Conservation (phyloP, 2,113 vertebrate genomes). For the Typhlomys cinereus region DNA sequence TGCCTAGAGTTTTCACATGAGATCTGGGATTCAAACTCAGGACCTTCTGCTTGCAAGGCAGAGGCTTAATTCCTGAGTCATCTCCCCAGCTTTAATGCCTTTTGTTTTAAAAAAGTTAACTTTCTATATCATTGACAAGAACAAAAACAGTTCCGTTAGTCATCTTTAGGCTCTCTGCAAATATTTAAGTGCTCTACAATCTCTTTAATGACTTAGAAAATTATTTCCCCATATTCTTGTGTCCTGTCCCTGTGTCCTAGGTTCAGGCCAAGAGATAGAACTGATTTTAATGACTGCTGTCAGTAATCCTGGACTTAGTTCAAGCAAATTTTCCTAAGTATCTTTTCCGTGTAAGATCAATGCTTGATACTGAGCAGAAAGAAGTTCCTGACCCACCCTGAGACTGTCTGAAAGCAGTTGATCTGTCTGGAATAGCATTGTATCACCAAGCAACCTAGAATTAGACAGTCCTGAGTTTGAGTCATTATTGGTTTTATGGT, state of each 20-base stretch:
- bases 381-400: neutral
- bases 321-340: constrained; percentile 27
- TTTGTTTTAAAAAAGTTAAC: too few species aligned
- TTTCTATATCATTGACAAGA: too few species aligned
- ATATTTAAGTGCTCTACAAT: neutral
- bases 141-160: neutral
- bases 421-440: neutral
- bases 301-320: constrained; percentile 11
- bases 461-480: neutral
- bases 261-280: neutral
- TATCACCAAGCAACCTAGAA: neutral
- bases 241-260: neutral
- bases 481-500: constrained; percentile 19
- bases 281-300: constrained; percentile 14
- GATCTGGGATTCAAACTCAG: too few species aligned
- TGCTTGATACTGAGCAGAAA: neutral
- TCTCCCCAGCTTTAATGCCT: too few species aligned
- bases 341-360: too few species aligned
- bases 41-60: too few species aligned
- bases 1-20: too few species aligned
- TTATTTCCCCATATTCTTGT: neutral
- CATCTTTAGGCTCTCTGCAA: neutral
- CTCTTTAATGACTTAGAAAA: constrained; percentile 10
- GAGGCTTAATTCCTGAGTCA: too few species aligned
- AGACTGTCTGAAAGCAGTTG: neutral